A percentile compares a stretch with the other conserved stretches of the same genome.
phyloP scores from a whole-genome alignment of 2,797 vertebrate genomes.

The Delichon dasypus region DNA sequence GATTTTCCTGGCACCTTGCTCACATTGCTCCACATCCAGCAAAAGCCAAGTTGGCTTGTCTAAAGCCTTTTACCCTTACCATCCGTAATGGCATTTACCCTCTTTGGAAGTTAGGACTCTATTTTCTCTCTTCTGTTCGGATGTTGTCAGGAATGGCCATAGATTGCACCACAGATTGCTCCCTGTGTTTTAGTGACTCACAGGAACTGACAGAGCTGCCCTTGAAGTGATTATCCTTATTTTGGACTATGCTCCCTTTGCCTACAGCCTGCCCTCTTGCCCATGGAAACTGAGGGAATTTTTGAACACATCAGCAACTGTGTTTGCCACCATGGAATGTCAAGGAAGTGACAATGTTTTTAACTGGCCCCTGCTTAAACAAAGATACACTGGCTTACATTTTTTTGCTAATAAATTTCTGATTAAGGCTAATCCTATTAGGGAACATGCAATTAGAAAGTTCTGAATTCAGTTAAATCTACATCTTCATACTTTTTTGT shows the following conservation, averaged over 20 bases:
- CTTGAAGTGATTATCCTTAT: background rate
- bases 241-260: background rate
- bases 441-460: background rate
- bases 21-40: background rate
- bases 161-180: background rate
- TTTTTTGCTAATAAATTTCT: background rate
- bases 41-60: background rate
- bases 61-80: background rate
- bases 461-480: background rate
- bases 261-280: background rate
- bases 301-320: background rate
- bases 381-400: background rate
- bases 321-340: rapidly evolving
- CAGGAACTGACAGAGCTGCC: background rate
- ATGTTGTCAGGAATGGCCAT: background rate
- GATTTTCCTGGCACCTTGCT: background rate
- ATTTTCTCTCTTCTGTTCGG: background rate
- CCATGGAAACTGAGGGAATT: background rate
- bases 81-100: background rate
- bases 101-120: background rate
- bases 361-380: background rate
- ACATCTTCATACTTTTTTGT: background rate
- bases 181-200: background rate
- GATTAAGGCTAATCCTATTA: background rate
- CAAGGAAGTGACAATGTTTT: background rate